Conservation (phyloP, 2,113 vertebrate genomes). For the Perccottus glenii region DNA sequence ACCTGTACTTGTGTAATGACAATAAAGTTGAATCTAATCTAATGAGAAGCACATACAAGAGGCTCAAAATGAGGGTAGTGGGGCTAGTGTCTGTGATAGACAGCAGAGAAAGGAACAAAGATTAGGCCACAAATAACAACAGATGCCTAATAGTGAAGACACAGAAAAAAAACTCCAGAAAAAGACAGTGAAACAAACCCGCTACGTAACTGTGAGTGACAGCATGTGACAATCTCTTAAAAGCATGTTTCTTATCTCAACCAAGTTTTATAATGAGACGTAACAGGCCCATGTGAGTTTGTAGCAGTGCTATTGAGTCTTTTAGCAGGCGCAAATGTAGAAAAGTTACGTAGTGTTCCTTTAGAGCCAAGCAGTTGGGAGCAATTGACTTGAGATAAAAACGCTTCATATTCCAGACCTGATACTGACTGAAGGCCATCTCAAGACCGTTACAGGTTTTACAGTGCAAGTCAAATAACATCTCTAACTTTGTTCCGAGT, state of each 20-base stretch:
- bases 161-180: slow-evolving; percentile 26
- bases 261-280: slow-evolving; percentile 13
- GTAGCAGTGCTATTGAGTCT: neutral
- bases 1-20: too few species aligned
- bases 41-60: slow-evolving; percentile 62
- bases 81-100: slow-evolving; percentile 40
- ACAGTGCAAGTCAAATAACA: slow-evolving; percentile 1
- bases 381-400: too few species aligned
- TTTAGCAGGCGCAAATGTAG: too few species aligned
- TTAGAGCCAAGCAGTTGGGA: too few species aligned
- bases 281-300: slow-evolving; percentile 7
- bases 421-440: neutral
- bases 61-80: slow-evolving; percentile 15
- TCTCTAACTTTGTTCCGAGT: slow-evolving; percentile 11
- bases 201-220: too few species aligned
- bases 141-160: slow-evolving; percentile 37
- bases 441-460: neutral
- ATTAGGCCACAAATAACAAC: slow-evolving; percentile 41
- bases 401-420: neutral
- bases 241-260: too few species aligned
- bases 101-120: slow-evolving; percentile 43
- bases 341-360: too few species aligned
- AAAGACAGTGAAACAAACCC: too few species aligned
- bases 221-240: too few species aligned
- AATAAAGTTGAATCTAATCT: too few species aligned